Conservation (phyloP, 2,888 invertebrate genomes). For the Drosophila testacea region DNA sequence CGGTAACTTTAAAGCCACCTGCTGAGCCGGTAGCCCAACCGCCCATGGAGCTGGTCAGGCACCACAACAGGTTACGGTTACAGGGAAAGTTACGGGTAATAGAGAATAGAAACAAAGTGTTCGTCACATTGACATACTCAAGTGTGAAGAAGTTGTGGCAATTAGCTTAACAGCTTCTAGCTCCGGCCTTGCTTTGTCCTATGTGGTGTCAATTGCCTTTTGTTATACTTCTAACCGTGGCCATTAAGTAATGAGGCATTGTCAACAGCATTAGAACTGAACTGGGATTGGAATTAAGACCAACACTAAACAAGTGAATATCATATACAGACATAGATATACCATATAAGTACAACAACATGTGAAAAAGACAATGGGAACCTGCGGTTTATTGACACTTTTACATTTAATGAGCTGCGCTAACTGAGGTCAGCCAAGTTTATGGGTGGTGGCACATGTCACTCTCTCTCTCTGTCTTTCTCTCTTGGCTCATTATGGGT, state of each 20-base stretch:
- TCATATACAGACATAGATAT: not conserved
- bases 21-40: conserved; percentile 52
- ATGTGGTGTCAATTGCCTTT: conserved; percentile 67
- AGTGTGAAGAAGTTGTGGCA: conserved; percentile 70
- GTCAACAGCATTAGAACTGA: conserved; percentile 46
- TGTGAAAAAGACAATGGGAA: conserved; percentile 50
- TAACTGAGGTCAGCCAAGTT: conserved; percentile 56
- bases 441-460: conserved; percentile 34
- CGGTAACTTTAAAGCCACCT: conserved; percentile 70
- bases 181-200: conserved; percentile 24
- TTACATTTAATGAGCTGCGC: conserved; percentile 72
- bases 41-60: conserved; percentile 42
- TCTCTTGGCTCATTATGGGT: not conserved
- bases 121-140: conserved; percentile 77
- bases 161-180: conserved; percentile 81
- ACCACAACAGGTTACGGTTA: conserved; percentile 45
- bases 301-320: conserved; percentile 2
- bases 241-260: conserved; percentile 83
- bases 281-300: conserved; percentile 14
- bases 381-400: conserved; percentile 73
- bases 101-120: conserved; percentile 38
- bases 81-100: not conserved
- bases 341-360: not conserved
- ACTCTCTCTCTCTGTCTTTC: conserved; percentile 25
- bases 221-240: conserved; percentile 36